phyloP scores from a whole-genome alignment of 2,888 invertebrate genomes.

The Spicauda simplicius region DNA sequence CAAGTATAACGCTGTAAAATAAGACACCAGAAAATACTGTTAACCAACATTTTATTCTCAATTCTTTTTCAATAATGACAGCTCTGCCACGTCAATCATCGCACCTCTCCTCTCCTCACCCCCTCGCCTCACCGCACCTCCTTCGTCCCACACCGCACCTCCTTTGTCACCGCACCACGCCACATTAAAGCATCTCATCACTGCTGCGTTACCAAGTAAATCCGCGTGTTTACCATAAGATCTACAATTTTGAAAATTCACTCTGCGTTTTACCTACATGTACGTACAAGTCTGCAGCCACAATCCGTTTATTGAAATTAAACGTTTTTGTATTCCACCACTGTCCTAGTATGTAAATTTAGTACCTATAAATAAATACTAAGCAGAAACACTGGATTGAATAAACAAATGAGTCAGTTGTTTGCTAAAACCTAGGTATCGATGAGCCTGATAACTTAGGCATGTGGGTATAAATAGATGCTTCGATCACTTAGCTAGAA shows the following conservation, averaged over 20 bases:
- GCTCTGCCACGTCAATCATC: too few relatives aligned
- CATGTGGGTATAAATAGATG: not conserved
- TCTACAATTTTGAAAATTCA: constrained; percentile 13
- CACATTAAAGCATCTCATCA: too few relatives aligned
- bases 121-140: too few relatives aligned
- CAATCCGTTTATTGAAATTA: constrained; percentile 42
- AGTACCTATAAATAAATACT: constrained; percentile 34
- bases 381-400: constrained; percentile 27
- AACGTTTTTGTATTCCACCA: constrained; percentile 25
- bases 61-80: too few relatives aligned
- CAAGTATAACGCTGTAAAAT: too few relatives aligned
- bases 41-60: too few relatives aligned
- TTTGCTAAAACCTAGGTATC: constrained; percentile 25
- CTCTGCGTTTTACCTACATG: constrained; percentile 7
- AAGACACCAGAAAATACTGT: too few relatives aligned
- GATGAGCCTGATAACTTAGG: constrained; percentile 23
- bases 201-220: too few relatives aligned
- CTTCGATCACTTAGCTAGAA: not conserved
- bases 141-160: too few relatives aligned
- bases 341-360: constrained; percentile 34
- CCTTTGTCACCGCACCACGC: too few relatives aligned
- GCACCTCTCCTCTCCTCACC: too few relatives aligned
- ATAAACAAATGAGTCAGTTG: constrained; percentile 34
- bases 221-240: not conserved
- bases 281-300: constrained; percentile 8